Evolutionary conservation across 1,140 invertebrate genomes (phyloP).

Genomic region (Cataglyphis hispanica): DNA sequence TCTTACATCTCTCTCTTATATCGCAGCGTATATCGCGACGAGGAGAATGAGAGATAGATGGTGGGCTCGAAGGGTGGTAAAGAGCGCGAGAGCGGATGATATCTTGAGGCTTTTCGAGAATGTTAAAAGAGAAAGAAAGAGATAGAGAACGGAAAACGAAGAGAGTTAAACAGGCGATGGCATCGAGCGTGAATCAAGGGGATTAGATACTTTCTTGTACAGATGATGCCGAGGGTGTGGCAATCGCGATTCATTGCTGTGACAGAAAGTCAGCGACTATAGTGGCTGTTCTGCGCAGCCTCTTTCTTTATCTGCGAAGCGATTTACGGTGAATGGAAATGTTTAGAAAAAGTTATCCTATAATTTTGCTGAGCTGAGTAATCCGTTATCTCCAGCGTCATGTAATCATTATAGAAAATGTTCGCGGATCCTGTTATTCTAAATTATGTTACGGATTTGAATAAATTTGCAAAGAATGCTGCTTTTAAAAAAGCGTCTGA

Average conservation of each 20-base stretch:
- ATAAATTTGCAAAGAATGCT: neutral
- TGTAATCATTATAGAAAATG: constrained; percentile 13
- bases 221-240: constrained; percentile 40
- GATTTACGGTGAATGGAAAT: neutral
- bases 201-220: constrained; percentile 61
- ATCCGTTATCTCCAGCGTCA: constrained; percentile 15
- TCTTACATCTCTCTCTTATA: constrained; percentile 27
- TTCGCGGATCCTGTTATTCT: neutral
- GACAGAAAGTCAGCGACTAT: constrained; percentile 26
- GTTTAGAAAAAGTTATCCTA: neutral
- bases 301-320: constrained; percentile 53
- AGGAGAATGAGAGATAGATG: constrained; percentile 17
- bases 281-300: constrained; percentile 7
- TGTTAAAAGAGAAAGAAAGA: constrained; percentile 6
- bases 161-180: constrained; percentile 17
- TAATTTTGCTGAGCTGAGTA: constrained; percentile 15
- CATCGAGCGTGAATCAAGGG: constrained; percentile 49
- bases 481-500: too few species aligned
- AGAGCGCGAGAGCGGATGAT: constrained; percentile 34
- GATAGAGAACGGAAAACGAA: neutral
- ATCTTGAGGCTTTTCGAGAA: neutral
- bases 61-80: constrained; percentile 17
- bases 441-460: neutral
- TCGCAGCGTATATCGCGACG: constrained; percentile 39
- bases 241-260: constrained; percentile 42